Evolutionary conservation across 2,113 vertebrate genomes (phyloP).

Genomic region (Entosphenus tridentatus): DNA sequence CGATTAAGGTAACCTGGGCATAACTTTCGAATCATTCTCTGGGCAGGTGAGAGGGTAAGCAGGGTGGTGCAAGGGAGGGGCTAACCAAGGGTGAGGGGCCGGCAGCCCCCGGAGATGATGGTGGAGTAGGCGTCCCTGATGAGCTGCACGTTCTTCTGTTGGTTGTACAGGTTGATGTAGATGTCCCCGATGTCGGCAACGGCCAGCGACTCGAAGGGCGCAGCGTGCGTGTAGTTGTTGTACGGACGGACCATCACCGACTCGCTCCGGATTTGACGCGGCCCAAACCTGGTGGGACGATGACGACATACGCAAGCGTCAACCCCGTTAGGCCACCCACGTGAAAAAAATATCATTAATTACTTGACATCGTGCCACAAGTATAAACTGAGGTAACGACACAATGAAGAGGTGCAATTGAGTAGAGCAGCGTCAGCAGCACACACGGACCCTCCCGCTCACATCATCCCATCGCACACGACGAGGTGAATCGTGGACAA

Average conservation of each 20-base stretch:
- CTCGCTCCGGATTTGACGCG: constrained; percentile 48
- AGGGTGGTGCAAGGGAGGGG: not conserved
- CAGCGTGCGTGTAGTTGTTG: constrained; percentile 37
- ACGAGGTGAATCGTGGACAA: too few relatives aligned
- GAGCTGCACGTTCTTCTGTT: constrained; percentile 47
- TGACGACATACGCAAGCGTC: not conserved
- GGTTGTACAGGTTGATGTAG: constrained; percentile 48
- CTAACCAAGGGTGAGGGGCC: constrained; percentile 66
- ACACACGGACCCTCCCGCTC: not conserved
- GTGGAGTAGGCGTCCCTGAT: constrained; percentile 37
- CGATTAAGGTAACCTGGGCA: too few relatives aligned
- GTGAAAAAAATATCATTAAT: too few relatives aligned
- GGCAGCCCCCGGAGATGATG: constrained; percentile 29
- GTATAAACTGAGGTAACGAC: not conserved
- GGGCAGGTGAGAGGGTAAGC: too few relatives aligned
- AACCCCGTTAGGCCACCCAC: too few relatives aligned
- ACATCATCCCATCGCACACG: not conserved
- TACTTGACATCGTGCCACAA: too few relatives aligned
- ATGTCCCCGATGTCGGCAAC: constrained; percentile 70
- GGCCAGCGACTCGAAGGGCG: constrained; percentile 41
- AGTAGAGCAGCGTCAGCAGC: not conserved
- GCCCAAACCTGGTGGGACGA: constrained; percentile 40
- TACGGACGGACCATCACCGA: constrained; percentile 32
- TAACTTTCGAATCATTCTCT: too few relatives aligned
- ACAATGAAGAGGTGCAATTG: not conserved